These are phyloP conservation scores for Cheilosia scutellata DNA, from an alignment of 2,888 invertebrate genomes.

Conservation along the genomic window DNA sequence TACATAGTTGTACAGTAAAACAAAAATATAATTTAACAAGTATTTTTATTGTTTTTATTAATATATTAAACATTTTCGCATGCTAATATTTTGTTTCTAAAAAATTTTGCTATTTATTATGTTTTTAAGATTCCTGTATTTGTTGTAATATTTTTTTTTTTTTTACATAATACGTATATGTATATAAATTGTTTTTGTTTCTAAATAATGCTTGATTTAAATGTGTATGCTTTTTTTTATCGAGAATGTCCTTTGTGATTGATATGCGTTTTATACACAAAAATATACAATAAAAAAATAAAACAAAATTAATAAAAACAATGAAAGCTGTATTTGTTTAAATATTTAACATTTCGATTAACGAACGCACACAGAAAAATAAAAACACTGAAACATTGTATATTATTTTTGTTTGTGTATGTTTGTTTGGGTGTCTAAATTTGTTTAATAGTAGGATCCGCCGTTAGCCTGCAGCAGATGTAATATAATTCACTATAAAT, in stretches of 20 bases:
- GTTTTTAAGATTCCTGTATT: conserved; percentile 54
- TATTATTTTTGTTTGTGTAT: conserved; percentile 9
- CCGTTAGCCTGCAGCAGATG: conserved; percentile 25
- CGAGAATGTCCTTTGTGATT: conserved; percentile 40
- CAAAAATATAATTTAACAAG: conserved; percentile 3
- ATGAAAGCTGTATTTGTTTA: conserved; percentile 38
- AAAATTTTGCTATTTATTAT: conserved; percentile 43
- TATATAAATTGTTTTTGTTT: conserved; percentile 15
- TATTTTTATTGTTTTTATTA: background rate
- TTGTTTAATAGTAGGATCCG: conserved; percentile 41
- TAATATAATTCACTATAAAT: conserved; percentile 58
- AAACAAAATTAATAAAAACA: conserved; percentile 35
- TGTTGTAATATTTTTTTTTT: conserved; percentile 6
- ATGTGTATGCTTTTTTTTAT: conserved; percentile 27
- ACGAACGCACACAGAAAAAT: conserved; percentile 29
- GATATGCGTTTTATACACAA: conserved; percentile 60
- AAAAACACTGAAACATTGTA: conserved; percentile 18
- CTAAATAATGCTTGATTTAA: conserved; percentile 32
- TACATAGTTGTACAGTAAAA: conserved; percentile 26
- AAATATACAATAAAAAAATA: conserved; percentile 21
- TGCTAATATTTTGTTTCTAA: conserved; percentile 25
- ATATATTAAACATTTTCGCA: conserved; percentile 38
- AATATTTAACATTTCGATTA: conserved; percentile 37
- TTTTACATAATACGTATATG: background rate
- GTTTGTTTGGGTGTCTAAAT: conserved; percentile 21